A percentile compares a stretch with the other conserved stretches of the same genome.
phyloP scores from a whole-genome alignment of 2,888 invertebrate genomes.

The Antheraea yamamai region DNA sequence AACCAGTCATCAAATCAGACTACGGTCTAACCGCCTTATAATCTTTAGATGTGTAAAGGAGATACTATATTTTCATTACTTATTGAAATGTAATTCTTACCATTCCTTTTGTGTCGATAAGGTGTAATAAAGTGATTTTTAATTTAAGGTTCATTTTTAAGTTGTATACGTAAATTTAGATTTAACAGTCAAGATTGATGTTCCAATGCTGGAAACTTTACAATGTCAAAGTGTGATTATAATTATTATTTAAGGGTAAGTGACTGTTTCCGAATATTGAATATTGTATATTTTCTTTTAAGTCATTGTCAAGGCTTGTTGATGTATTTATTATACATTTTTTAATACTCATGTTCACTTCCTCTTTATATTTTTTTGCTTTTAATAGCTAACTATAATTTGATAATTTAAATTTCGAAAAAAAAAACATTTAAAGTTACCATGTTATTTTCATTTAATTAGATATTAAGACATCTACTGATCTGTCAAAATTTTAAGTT shows the following conservation, averaged over 20 bases:
- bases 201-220: slow-evolving; percentile 78
- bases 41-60: slow-evolving; percentile 73
- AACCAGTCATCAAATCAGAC: slow-evolving; percentile 90
- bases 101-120: slow-evolving; percentile 77
- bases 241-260: slow-evolving; percentile 70
- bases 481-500: slow-evolving; percentile 24
- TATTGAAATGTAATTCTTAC: slow-evolving; percentile 69
- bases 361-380: slow-evolving; percentile 22
- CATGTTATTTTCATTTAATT: slow-evolving; percentile 30
- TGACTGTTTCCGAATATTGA: slow-evolving; percentile 64
- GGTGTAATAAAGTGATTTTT: slow-evolving; percentile 75
- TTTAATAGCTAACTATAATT: slow-evolving; percentile 21
- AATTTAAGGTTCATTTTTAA: slow-evolving; percentile 64
- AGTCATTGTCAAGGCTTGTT: slow-evolving; percentile 66
- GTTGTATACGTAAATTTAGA: slow-evolving; percentile 71
- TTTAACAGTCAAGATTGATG: slow-evolving; percentile 75
- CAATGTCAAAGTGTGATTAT: slow-evolving; percentile 83
- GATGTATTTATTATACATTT: slow-evolving; percentile 6
- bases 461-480: slow-evolving; percentile 33
- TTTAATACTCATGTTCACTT: slow-evolving; percentile 8
- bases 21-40: slow-evolving; percentile 91
- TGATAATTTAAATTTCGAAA: slow-evolving; percentile 13
- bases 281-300: slow-evolving; percentile 65
- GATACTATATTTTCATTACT: slow-evolving; percentile 71
- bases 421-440: slow-evolving; percentile 37